Base-by-base conservation (phyloP, 2,113 vertebrate species). In the Hipposideros armiger region DNA sequence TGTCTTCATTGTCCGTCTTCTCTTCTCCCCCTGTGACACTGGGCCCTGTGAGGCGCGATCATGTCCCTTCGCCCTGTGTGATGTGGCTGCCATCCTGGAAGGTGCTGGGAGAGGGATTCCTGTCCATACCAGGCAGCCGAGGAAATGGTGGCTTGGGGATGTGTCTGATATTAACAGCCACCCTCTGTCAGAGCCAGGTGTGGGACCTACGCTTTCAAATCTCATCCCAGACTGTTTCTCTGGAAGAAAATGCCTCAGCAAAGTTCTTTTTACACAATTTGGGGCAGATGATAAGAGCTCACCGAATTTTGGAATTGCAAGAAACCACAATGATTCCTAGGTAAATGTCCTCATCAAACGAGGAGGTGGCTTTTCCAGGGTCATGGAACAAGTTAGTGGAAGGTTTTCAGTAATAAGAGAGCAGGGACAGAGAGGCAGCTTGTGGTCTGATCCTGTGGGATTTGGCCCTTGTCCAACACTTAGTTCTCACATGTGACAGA, bases 31-130 rank as follows among this genome's bases (percentile, higher is more conserved):
- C 7, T 5, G 1, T 4, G 4, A 40, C 52, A 24, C 2, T 20
- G 54, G 72, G 36, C 30, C 16, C 40, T 5, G 3, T 4, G 26
- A 64, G 22, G 19, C 2, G n/a, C 15, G n/a, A 5, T 50, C 20
- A 0, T 9, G 1, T 36, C 3, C 47, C 28, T 64, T 56, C 2
- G 32, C 58, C n/a, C 20, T 42, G 1, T 15, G 45, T 19, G 42
- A 17, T 32, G 8, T 32, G 84, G 17, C n/a, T 10, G 52, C 22
- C 2, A 9, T 42, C 22, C 30, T 24, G 22, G 56, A 77, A 14
- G 56, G 5, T 77, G 47, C 14, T 58, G 36, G 50, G 24, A 87
- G 36, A 80, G 15, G 3, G 28, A 40, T 40, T 74, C 50, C 73
- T 73, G 2, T 58, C 16, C 26, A 0, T 19, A 16, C 20, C 4